Evolutionary conservation across 2,113 vertebrate species (phyloP).

Genomic region (Pollimyrus isidori): DNA sequence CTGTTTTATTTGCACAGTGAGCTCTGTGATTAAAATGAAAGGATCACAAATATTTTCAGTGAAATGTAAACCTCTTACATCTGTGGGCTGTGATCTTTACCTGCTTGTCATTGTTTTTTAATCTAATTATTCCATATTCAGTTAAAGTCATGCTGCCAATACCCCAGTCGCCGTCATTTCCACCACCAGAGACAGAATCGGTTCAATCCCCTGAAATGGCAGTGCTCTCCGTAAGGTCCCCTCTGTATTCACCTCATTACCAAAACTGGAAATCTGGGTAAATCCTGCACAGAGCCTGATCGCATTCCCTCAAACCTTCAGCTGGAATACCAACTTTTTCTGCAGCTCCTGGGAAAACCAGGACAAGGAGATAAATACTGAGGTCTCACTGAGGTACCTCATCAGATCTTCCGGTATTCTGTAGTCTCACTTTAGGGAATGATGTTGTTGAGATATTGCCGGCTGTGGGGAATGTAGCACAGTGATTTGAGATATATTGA

Average conservation of each 20-base stretch:
- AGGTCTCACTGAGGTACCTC: not conserved
- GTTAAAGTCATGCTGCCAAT: not conserved
- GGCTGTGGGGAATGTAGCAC: not conserved
- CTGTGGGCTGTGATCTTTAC: not conserved
- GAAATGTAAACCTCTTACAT: not conserved
- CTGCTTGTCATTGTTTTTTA: not conserved
- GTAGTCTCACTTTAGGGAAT: not conserved
- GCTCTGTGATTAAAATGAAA: not conserved
- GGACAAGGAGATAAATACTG: not conserved
- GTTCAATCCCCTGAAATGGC: not conserved
- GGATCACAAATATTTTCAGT: not conserved
- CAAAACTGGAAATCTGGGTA: conserved; percentile 6
- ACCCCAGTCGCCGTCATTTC: not conserved
- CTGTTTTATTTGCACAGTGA: not conserved
- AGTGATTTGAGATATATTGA: not conserved
- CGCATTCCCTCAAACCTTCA: not conserved
- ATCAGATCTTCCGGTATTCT: not conserved
- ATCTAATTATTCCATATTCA: not conserved
- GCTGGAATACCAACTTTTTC: not conserved
- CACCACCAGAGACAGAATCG: not conserved
- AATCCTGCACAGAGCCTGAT: not conserved
- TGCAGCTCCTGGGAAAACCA: not conserved
- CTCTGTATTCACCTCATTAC: not conserved
- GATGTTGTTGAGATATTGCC: not conserved
- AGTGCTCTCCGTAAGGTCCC: not conserved